phyloP scores from a whole-genome alignment of 1,140 invertebrate genomes.

The Paraescarpia echinospica region DNA sequence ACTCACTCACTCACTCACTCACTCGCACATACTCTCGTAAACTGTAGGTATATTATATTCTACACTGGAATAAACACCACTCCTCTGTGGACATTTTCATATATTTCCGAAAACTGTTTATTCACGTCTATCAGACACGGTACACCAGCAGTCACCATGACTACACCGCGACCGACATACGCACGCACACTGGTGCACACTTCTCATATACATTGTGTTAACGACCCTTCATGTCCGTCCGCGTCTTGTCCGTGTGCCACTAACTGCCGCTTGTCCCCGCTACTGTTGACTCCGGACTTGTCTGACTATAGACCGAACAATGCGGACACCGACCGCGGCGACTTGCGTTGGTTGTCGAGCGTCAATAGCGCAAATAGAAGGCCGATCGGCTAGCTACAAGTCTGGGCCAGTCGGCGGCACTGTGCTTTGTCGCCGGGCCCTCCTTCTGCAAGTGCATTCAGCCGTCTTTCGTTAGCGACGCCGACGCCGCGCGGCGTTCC shows the following conservation, averaged over 20 bases:
- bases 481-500: neutral
- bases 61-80: too few relatives aligned
- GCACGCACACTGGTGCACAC: too few relatives aligned
- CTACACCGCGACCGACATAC: neutral
- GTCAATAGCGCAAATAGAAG: neutral
- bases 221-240: neutral
- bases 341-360: neutral
- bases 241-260: neutral
- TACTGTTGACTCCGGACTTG: neutral
- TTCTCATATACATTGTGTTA: neutral
- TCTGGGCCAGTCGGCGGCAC: neutral
- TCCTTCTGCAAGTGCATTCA: neutral
- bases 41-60: too few relatives aligned
- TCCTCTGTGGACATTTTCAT: neutral
- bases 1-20: constrained; percentile 9
- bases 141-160: neutral
- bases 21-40: neutral
- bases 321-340: neutral
- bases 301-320: neutral
- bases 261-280: neutral
- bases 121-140: neutral
- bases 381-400: neutral
- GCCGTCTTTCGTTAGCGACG: constrained; percentile 3
- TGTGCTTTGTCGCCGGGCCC: neutral
- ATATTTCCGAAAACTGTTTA: neutral